Conservation (phyloP, 2,888 invertebrate species). For the Chalcosyrphus nemorum region DNA sequence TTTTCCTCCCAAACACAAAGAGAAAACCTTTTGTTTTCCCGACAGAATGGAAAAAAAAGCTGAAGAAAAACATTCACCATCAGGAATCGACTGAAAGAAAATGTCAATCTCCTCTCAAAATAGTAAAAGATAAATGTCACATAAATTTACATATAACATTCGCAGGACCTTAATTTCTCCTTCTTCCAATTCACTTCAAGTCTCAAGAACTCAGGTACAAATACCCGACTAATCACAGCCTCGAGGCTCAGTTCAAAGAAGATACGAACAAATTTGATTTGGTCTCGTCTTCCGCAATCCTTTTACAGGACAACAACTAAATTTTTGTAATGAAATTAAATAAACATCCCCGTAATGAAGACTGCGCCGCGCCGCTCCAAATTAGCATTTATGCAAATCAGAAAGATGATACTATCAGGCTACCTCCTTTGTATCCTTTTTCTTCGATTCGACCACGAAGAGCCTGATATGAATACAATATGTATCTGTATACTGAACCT, state of each 20-base stretch:
- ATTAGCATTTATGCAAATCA: constrained; percentile 60
- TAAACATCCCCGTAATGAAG: constrained; percentile 59
- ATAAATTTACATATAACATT: constrained; percentile 62
- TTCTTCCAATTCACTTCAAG: constrained; percentile 19
- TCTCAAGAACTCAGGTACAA: constrained; percentile 19
- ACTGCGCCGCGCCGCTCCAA: constrained; percentile 36
- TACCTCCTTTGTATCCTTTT: constrained; percentile 61
- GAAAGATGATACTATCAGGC: constrained; percentile 64
- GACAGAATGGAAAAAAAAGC: neutral
- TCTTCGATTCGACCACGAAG: constrained; percentile 63
- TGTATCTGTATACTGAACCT: constrained; percentile 1
- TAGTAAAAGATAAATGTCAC: constrained; percentile 58
- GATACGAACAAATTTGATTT: constrained; percentile 32
- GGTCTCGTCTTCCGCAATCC: constrained; percentile 24
- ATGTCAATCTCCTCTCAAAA: constrained; percentile 50
- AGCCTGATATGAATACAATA: constrained; percentile 40
- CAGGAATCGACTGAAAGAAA: constrained; percentile 8
- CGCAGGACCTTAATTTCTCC: constrained; percentile 16
- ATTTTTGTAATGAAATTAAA: constrained; percentile 58
- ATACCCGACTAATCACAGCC: constrained; percentile 50
- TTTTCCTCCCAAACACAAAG: neutral
- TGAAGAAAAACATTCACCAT: constrained; percentile 8
- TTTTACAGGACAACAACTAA: constrained; percentile 36
- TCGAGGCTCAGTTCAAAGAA: constrained; percentile 12
- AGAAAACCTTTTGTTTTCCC: constrained; percentile 18